These are phyloP conservation scores for Entomyzon cyanotis DNA, from an alignment of 2,113 vertebrate species.

Conservation along the genomic window DNA sequence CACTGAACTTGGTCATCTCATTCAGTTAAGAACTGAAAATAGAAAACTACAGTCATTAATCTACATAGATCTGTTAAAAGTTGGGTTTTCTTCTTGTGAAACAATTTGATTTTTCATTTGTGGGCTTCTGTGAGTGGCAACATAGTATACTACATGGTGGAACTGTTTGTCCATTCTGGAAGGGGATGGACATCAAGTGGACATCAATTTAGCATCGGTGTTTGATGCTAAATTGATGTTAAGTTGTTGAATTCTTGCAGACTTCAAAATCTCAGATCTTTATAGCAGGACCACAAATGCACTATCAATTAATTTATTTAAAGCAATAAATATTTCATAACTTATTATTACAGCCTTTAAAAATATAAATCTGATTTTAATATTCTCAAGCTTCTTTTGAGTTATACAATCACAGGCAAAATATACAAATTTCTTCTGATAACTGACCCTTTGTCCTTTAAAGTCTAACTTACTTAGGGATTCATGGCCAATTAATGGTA, in stretches of 20 bases:
- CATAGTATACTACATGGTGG: background rate
- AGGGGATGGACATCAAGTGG: background rate
- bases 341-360: background rate
- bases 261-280: background rate
- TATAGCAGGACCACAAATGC: background rate
- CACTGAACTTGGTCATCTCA: background rate
- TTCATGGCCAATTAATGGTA: background rate
- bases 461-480: background rate
- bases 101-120: slow-evolving; percentile 10
- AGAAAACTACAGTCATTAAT: background rate
- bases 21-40: background rate
- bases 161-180: background rate
- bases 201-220: too few species aligned
- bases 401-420: background rate
- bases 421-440: background rate
- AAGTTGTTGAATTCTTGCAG: background rate
- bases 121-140: slow-evolving; percentile 73
- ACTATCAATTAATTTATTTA: background rate
- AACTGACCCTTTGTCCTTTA: background rate
- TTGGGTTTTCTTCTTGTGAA: background rate
- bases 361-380: slow-evolving; percentile 1
- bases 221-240: background rate
- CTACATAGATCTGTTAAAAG: background rate
- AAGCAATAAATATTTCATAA: background rate
- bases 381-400: background rate